Evolutionary conservation across 2,797 vertebrate genomes (phyloP), one percentile per base, ranked within the genome.

Genomic region (Falco rusticolus): DNA sequence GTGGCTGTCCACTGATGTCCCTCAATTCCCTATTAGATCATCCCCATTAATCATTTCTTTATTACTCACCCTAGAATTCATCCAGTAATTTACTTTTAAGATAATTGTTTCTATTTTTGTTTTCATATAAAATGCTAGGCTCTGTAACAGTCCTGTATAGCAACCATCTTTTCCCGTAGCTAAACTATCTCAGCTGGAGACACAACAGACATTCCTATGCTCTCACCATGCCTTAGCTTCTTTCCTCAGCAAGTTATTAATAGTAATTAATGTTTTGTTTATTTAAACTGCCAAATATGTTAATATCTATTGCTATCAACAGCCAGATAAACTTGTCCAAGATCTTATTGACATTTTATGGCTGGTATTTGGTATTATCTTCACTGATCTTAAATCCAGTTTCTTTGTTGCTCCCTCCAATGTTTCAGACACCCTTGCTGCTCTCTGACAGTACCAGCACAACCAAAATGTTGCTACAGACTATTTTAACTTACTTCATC

Each of bases 231-330:
- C 74, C 79, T 81, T 5, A 59, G 43, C 69, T 56, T 47, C 94
- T 89, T 89, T 66, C 86, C 60, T 81, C 86, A 60, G 75, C 60
- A 84, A 80, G 74, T 68, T 80, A 77, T 87, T 77, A 87, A 77
- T 77, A 60, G 79, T n/a, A 90, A 87, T 90, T 84, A 80, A 72
- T 3, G 13, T 33, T 84, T 48, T 72, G 64, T 0, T 3, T 54
- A 77, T 54, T 90, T 64, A 59, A 91, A 83, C 74, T 45, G 69
- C 43, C 77, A 75, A 48, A 34, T 47, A 76, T 15, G 60, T 76
- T 90, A 86, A 87, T 78, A 87, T 37, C 50, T 47, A 18, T 37
- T 31, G 74, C 65, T 64, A 56, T 56, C 78, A 37, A 34, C 61
- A 69, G 50, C 39, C 50, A 84, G 34, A 84, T 59, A 72, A 90